A percentile compares a stretch with the other conserved stretches of the same genome.
Evolutionary conservation across 64 coral and sea anemone genomes (phyloP).

Genomic region (Porites australiensis): DNA sequence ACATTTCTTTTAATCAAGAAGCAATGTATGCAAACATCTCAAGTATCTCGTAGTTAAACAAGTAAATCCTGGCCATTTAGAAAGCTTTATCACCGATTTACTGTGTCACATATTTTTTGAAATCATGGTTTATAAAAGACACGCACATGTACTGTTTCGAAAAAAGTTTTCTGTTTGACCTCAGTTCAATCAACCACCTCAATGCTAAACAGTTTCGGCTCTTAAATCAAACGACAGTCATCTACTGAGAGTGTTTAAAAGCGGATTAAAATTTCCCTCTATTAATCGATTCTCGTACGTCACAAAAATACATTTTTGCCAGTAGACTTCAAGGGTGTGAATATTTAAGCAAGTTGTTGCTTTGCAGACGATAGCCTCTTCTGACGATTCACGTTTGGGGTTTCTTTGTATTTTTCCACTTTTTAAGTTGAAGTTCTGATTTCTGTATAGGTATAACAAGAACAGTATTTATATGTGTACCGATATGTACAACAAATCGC

Average conservation of each 20-base stretch:
- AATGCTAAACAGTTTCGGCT: not conserved
- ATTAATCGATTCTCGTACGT: not conserved
- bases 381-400: not conserved
- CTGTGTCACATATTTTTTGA: not conserved
- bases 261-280: not conserved
- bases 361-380: too few species aligned
- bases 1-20: conserved; percentile 1
- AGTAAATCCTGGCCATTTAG: not conserved
- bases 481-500: not conserved
- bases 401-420: too few species aligned
- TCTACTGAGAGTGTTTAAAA: not conserved
- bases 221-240: not conserved
- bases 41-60: conserved; percentile 18
- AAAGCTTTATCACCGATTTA: not conserved
- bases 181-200: not conserved
- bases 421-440: not conserved
- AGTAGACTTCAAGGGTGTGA: not conserved
- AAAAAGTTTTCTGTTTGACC: not conserved
- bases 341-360: too few species aligned
- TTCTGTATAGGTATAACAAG: not conserved
- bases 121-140: not conserved
- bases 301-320: not conserved
- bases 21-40: conserved; percentile 27
- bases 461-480: conserved; percentile 5
- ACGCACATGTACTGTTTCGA: too few species aligned